Percentiles rank a stretch among this genome's conserved stretches.
Conservation (phyloP, 2,888 invertebrate genomes). For the Clitarchus hookeri region DNA sequence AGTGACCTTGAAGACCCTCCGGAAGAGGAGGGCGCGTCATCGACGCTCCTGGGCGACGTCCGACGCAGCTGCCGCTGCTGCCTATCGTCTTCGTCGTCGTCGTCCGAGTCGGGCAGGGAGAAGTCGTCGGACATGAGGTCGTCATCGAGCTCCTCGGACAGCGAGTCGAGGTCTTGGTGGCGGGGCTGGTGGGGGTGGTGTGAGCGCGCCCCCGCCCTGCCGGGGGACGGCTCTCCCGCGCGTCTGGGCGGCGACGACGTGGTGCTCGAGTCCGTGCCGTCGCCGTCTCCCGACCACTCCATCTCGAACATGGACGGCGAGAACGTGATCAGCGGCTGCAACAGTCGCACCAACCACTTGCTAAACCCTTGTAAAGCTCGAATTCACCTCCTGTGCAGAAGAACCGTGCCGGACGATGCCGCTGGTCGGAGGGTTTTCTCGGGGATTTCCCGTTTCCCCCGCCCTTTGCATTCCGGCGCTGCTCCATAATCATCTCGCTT, state of each 20-base stretch:
- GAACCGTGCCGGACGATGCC: no score
- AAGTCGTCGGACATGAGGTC: slow-evolving; percentile 71
- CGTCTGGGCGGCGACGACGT: slow-evolving; percentile 38
- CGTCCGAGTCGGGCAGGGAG: slow-evolving; percentile 78
- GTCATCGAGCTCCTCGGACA: slow-evolving; percentile 58
- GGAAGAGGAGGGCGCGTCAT: no score
- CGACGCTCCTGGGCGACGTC: background rate
- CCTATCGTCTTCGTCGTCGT: slow-evolving; percentile 55
- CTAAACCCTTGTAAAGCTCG: no score
- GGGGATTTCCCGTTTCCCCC: no score
- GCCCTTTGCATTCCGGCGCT: no score
- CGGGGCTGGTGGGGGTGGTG: background rate
- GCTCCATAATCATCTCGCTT: no score
- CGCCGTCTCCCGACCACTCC: slow-evolving; percentile 42
- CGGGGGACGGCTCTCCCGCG: slow-evolving; percentile 12
- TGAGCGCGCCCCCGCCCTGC: slow-evolving; percentile 11
- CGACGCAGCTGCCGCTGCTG: background rate
- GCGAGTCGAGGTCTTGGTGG: slow-evolving; percentile 52
- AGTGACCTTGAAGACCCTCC: no score
- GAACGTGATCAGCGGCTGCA: slow-evolving; percentile 41
- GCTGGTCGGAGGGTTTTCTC: no score
- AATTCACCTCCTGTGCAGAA: no score
- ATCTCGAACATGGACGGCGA: slow-evolving; percentile 42
- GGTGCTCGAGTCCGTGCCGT: slow-evolving; percentile 39
- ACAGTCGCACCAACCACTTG: background rate